phyloP scores from a whole-genome alignment of 2,797 vertebrate genomes.

The Tenualosa ilisha region DNA sequence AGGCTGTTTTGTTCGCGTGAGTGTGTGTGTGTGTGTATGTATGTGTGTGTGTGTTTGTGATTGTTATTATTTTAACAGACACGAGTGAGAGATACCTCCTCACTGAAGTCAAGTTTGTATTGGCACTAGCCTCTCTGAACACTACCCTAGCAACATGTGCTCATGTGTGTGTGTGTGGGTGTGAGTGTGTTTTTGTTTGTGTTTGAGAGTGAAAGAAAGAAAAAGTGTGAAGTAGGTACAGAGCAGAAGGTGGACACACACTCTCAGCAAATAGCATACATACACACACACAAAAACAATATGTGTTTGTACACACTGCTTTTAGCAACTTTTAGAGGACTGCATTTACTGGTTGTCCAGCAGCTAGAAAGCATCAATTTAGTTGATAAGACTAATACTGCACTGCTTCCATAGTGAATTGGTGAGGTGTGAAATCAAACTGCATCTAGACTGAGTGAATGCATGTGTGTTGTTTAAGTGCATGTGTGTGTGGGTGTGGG shows the following conservation, averaged over 20 bases:
- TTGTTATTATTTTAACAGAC: neutral
- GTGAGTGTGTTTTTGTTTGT: neutral
- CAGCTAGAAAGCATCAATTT: too few relatives aligned
- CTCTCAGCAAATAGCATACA: neutral
- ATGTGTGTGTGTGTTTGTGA: constrained; percentile 11
- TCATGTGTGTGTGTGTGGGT: neutral
- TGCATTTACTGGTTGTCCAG: too few relatives aligned
- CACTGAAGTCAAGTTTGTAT: neutral
- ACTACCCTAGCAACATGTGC: neutral
- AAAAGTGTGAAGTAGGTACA: too few relatives aligned
- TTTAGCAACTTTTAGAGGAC: neutral
- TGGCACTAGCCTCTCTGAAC: neutral
- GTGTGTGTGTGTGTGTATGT: constrained; percentile 18
- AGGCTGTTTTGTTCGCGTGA: constrained; percentile 41
- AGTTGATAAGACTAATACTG: neutral
- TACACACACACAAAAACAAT: neutral
- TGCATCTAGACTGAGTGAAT: neutral
- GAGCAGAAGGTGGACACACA: neutral
- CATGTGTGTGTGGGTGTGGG: neutral
- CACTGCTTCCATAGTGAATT: neutral
- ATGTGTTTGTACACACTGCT: neutral
- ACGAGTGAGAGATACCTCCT: neutral
- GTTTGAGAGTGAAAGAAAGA: neutral
- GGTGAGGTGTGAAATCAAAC: neutral
- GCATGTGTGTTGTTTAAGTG: neutral